Evolutionary conservation across 1,140 invertebrate genomes (phyloP), one percentile per base, ranked within the genome.

Genomic region (Eumeta japonica): DNA sequence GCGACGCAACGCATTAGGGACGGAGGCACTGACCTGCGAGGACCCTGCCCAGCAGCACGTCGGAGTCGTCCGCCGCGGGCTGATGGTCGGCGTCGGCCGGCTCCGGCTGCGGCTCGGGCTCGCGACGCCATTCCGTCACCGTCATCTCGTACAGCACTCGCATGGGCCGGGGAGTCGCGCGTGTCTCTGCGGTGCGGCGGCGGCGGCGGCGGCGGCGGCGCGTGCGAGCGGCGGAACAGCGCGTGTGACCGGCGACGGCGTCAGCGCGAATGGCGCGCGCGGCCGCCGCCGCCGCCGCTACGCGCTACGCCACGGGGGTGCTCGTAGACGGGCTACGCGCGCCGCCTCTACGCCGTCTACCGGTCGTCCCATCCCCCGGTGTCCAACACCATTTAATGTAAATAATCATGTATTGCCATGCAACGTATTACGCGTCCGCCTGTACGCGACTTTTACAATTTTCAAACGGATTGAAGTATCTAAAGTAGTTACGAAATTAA

Each of bases 11-110:
- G n/a, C n/a, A n/a, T n/a, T n/a, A n/a, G n/a, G n/a, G n/a, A n/a
- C n/a, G n/a, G n/a, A n/a, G n/a, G n/a, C n/a, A 39, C 59, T 68
- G 64, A 81, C 79, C 79, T 77, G 78, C 79, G 37, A 81, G 58
- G 17, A 81, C 78, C 50, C 77, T 58, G 46, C 79, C 79, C 35
- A 81, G 70, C 13, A 81, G 68, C 39, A 78, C 66, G 35, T 81
- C 79, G 42, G 72, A 63, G 50, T 79, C 79, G 28, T 58, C 65
- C 37, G 56, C 53, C 9, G 45, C 35, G 10, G 48, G 49, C 28
- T 37, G 44, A n/a, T n/a, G n/a, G 28, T 58, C 65, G 38, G 57
- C 52, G 9, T 45, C 35, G 10, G 48, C 48, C 5, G 45, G 45
- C 3, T 58, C 48, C 16, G 48, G 46, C 4, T 54, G 55, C 27